Percentiles rank a stretch among this genome's conserved stretches.
Conservation (phyloP, 2,888 invertebrate genomes). For the Scaeva pyrastri region DNA sequence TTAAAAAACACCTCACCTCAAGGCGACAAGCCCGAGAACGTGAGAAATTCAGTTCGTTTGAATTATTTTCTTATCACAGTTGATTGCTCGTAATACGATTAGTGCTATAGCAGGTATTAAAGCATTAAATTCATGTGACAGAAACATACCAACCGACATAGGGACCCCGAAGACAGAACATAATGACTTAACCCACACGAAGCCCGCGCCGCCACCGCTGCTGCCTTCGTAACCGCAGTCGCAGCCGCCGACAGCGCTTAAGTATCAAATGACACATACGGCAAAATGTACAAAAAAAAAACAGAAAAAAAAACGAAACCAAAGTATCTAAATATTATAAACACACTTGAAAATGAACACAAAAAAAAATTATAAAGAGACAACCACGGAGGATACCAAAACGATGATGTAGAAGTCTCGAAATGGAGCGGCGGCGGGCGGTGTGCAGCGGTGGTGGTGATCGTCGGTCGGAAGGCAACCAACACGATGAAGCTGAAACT, state of each 20-base stretch:
- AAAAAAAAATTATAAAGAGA: constrained; percentile 34
- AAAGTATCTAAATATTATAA: constrained; percentile 64
- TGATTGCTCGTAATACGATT: constrained; percentile 81
- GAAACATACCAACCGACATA: constrained; percentile 76
- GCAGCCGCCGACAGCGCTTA: constrained; percentile 67
- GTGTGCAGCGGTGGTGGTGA: too few species aligned
- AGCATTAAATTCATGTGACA: constrained; percentile 83
- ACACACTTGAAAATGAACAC: constrained; percentile 53
- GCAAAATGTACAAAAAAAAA: constrained; percentile 32
- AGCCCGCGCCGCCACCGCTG: constrained; percentile 62
- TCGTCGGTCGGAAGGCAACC: neutral
- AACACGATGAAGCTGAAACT: constrained; percentile 14
- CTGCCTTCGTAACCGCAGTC: constrained; percentile 45
- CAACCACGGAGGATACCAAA: constrained; percentile 57
- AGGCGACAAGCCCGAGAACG: constrained; percentile 68
- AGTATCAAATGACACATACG: constrained; percentile 74
- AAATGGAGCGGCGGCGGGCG: neutral
- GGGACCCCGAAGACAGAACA: constrained; percentile 71
- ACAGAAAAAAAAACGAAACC: constrained; percentile 37
- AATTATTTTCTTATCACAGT: constrained; percentile 84
- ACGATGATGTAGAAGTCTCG: constrained; percentile 39
- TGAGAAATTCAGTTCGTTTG: constrained; percentile 78
- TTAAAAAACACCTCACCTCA: constrained; percentile 66
- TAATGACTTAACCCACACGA: constrained; percentile 76
- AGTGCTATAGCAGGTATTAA: constrained; percentile 81